Base-by-base conservation (phyloP, 2,113 vertebrate genomes). In the Apaloderma vittatum region DNA sequence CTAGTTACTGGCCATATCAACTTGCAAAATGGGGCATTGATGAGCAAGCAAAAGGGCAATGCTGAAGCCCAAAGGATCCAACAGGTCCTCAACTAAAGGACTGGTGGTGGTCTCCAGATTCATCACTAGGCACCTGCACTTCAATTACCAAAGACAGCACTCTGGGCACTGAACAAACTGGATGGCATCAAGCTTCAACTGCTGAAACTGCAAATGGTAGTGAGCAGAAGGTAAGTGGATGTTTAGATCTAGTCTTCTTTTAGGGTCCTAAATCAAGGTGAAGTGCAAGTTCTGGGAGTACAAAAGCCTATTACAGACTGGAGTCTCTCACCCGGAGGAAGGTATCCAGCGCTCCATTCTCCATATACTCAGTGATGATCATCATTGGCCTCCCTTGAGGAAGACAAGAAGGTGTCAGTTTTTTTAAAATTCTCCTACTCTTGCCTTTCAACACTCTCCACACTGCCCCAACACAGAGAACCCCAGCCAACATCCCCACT, bases 291-390 rank as follows among this genome's bases (percentile, higher is more conserved):
- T 76, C 36, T 6, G 1, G 43, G 54, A 93, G 27, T 52, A 88
- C 15, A 67, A 4, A 71, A 73, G 90, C 36, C 24, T 49, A 14
- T 43, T 36, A 87, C 9, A 83, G 65, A 67, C 5, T 15, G 22
- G 11, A 70, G 29, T 67, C 27, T 66, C 98, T 98, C 88, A 99
- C 99, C 98, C 99, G 98, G 67, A 99, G 99, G 97, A 99, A 99
- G 24, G 98, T 98, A 86, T 99, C 99, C 93, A 99, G 98, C 1
- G 99, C 99, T 68, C 99, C 99, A 3, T 99, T 99, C 97, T 99
- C 99, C 99, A 99, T 99, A 67, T 99, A 99, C 83, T 99, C 99
- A 2, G 99, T 99, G 98, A 99, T 97, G 96, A 99, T 99, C 97
- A 99, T 99, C 97, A 99, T 99, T 24, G 99, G 99, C 23, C 98